phyloP scores from a whole-genome alignment of 1,140 invertebrate genomes.

The Plectrocnemia conspersa region DNA sequence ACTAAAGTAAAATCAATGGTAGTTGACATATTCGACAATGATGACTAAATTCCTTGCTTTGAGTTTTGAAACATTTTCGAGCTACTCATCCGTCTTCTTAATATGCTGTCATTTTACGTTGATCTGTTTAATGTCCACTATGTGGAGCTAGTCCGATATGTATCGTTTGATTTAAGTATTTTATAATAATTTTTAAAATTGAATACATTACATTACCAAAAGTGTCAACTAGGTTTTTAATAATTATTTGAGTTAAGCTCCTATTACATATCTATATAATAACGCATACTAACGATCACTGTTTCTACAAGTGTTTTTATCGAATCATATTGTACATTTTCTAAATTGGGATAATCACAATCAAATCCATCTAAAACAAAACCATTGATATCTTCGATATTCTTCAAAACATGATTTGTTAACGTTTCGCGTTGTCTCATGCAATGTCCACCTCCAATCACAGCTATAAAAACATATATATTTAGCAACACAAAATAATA shows the following conservation, averaged over 20 bases:
- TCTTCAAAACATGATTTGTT: conserved; percentile 53
- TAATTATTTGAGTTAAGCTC: neutral
- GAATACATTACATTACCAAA: neutral
- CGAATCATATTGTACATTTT: conserved; percentile 36
- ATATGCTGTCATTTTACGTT: too few species aligned
- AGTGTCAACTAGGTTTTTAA: neutral
- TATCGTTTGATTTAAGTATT: conserved; percentile 48
- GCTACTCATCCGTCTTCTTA: neutral
- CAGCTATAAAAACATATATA: conserved; percentile 53
- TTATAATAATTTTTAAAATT: conserved; percentile 43
- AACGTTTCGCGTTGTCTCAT: conserved; percentile 52
- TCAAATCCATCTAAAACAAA: conserved; percentile 76
- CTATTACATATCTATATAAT: conserved; percentile 4
- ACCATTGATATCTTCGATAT: conserved; percentile 52
- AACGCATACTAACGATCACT: conserved; percentile 39
- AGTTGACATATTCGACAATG: too few species aligned
- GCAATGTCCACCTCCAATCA: conserved; percentile 69
- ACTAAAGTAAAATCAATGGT: too few species aligned
- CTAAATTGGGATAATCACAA: conserved; percentile 54
- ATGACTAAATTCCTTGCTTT: too few species aligned
- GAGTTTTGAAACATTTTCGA: too few species aligned
- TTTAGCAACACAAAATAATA: conserved; percentile 3
- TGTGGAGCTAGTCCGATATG: neutral
- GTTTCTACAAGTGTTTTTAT: conserved; percentile 51
- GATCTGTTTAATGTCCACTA: too few species aligned